Evolutionary conservation across 2,888 invertebrate genomes (phyloP), one percentile per base, ranked within the genome.

Genomic region (Mechanitis messenoides): DNA sequence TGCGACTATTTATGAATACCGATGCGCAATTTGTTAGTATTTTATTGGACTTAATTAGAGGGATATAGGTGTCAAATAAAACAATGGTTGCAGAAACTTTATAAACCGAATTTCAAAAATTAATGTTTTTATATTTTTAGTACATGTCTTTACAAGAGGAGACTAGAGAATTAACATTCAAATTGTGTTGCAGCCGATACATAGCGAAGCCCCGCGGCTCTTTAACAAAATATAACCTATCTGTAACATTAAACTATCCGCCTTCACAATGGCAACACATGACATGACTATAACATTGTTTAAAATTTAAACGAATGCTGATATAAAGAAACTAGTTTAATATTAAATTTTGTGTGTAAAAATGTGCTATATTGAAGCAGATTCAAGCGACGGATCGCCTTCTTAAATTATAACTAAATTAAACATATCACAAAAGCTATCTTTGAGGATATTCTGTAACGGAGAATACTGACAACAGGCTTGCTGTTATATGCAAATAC

Each of bases 131-230:
- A 45, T 84, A 85, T 80, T 71, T 82, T 82, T 80, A 66, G 80
- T 83, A 80, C 80, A 79, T 85, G 87, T 87, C 85, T 88, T 89
- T 85, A 88, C 85, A 87, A 87, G 87, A 87, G 77, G 83, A 89
- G 90, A 90, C 90, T 90, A 90, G 90, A 90, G 82, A 84, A 84
- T 80, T 84, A 87, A 86, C 85, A 84, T 82, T 83, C 77, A 84
- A 85, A 80, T 77, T 81, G 81, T 81, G 80, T 78, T 79, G 81
- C 72, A 76, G 76, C 77, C 78, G 77, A 82, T 78, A 76, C 77
- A 74, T 75, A 81, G 81, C 84, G 74, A 20, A 84, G 83, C 82
- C 83, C 80, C 77, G 55, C 58, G 72, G 76, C 77, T 65, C 72
- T 75, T 74, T 73, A 77, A 78, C 79, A 80, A 82, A 74, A 60